Conservation (phyloP, 2,113 vertebrate species). For the Sakesphorus luctuosus region DNA sequence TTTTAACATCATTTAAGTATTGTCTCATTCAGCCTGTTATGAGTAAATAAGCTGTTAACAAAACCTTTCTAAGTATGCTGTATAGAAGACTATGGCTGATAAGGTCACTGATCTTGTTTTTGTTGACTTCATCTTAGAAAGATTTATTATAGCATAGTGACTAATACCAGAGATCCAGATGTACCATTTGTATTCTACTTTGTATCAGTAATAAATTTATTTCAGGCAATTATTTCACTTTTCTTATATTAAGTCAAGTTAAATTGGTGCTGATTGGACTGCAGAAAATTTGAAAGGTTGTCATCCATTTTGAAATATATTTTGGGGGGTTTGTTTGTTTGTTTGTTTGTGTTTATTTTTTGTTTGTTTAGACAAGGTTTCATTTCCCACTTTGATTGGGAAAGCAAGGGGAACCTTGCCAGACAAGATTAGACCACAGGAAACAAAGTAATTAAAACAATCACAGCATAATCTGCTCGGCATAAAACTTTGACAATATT, state of each 20-base stretch:
- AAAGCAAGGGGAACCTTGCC: neutral
- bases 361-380: neutral
- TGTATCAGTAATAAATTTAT: slow-evolving; percentile 28
- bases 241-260: slow-evolving; percentile 25
- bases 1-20: neutral
- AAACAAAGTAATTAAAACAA: neutral
- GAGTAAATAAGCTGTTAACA: slow-evolving; percentile 18
- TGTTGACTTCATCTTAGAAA: slow-evolving; percentile 54
- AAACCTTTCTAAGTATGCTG: neutral
- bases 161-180: slow-evolving; percentile 21
- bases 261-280: neutral
- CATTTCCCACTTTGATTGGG: neutral
- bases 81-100: neutral
- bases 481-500: neutral
- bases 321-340: too few species aligned
- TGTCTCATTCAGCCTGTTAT: slow-evolving; percentile 4
- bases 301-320: neutral
- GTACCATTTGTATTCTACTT: neutral
- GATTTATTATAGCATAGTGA: slow-evolving; percentile 52
- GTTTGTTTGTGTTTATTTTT: neutral
- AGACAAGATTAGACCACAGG: neutral
- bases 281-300: neutral
- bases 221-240: slow-evolving; percentile 22
- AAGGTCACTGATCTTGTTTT: slow-evolving; percentile 56
- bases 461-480: neutral